Conservation (phyloP, 2,797 vertebrate genomes). For the Hydrolagus colliei region DNA sequence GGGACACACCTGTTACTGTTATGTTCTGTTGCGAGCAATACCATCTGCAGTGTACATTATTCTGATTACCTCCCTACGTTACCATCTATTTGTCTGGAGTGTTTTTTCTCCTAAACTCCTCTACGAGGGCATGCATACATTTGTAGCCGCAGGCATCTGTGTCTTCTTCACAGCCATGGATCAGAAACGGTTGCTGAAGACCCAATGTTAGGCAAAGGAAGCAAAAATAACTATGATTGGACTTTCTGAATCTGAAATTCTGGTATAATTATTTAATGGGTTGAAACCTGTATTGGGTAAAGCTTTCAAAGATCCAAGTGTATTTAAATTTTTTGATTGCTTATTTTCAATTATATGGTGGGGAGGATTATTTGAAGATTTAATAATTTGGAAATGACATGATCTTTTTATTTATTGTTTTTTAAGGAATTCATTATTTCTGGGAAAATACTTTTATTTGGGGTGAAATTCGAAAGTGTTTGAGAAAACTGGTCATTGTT, state of each 20-base stretch:
- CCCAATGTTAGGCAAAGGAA: slow-evolving; percentile 30
- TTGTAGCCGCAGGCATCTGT: slow-evolving; percentile 70
- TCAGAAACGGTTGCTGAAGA: slow-evolving; percentile 49
- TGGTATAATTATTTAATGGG: neutral
- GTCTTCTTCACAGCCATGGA: slow-evolving; percentile 75
- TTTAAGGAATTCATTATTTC: neutral
- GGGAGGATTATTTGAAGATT: neutral
- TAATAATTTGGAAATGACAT: neutral
- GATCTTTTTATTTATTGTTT: neutral
- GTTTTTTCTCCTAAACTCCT: slow-evolving; percentile 93
- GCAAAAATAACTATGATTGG: slow-evolving; percentile 15
- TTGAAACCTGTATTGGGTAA: neutral
- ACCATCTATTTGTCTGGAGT: slow-evolving; percentile 96
- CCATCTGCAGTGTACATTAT: slow-evolving; percentile 72
- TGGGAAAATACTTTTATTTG: neutral
- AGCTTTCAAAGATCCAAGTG: neutral
- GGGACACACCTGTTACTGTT: slow-evolving; percentile 79
- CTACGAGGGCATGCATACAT: slow-evolving; percentile 77
- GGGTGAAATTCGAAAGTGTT: neutral
- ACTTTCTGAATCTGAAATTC: too few species aligned
- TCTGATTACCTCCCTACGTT: slow-evolving; percentile 76
- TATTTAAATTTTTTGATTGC: neutral
- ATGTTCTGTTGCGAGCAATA: slow-evolving; percentile 72
- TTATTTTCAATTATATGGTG: too few species aligned
- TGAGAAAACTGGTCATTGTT: neutral